Evolutionary conservation across 1,140 invertebrate species (phyloP).

Genomic region (Adelges cooleyi): DNA sequence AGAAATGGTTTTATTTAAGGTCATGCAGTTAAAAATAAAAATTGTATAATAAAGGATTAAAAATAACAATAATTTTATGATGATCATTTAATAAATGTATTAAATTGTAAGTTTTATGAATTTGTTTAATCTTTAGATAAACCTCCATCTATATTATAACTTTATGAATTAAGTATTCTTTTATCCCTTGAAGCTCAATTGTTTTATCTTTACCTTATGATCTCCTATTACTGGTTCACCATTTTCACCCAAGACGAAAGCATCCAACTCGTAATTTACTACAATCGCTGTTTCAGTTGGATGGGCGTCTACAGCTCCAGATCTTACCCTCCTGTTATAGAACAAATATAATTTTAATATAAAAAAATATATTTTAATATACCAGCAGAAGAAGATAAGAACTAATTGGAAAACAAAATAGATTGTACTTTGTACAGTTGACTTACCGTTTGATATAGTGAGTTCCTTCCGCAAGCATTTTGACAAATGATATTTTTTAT

Average conservation of each 20-base stretch:
- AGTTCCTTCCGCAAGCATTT: conserved; percentile 9
- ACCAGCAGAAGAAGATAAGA: neutral
- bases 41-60: no score
- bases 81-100: no score
- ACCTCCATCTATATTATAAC: no score
- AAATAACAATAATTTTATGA: no score
- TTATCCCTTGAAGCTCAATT: no score
- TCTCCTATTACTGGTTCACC: conserved; percentile 76
- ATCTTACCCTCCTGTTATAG: conserved; percentile 52
- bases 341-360: conserved; percentile 13
- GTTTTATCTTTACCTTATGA: conserved; percentile 69
- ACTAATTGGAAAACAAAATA: neutral
- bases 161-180: no score
- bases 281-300: conserved; percentile 81
- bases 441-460: conserved; percentile 21
- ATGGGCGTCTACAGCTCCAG: conserved; percentile 77
- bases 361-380: neutral
- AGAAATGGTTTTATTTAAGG: no score
- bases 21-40: no score
- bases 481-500: no score
- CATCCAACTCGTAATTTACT: conserved; percentile 80
- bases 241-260: conserved; percentile 67
- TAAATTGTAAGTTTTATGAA: no score
- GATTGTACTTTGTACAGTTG: neutral
- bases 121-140: no score